Conservation (phyloP, 2,113 vertebrate species). For the Cisticola juncidis region DNA sequence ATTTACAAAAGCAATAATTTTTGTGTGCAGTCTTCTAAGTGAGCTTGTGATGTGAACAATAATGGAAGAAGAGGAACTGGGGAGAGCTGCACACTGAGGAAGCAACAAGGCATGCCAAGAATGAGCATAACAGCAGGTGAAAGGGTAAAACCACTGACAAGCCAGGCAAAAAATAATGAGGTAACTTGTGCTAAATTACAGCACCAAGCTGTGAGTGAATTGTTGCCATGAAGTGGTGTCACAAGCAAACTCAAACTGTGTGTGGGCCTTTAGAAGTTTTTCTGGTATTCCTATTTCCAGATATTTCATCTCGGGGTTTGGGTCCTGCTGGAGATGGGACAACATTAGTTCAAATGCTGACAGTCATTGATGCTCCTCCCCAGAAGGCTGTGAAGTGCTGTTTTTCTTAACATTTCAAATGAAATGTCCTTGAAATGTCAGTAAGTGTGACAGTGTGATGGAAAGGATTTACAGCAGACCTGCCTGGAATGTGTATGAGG, state of each 20-base stretch:
- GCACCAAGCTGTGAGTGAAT: not conserved
- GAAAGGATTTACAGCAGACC: slow-evolving; percentile 13
- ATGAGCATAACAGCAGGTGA: not conserved
- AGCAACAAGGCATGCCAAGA: not conserved
- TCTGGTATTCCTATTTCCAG: not conserved
- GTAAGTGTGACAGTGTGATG: not conserved
- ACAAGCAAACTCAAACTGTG: not conserved
- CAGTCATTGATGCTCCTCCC: not conserved
- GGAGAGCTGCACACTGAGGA: not conserved
- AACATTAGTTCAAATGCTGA: not conserved
- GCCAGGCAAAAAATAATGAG: not conserved
- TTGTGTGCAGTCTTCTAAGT: not conserved
- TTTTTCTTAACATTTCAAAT: not conserved
- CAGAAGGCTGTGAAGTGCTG: not conserved
- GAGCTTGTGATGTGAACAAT: not conserved
- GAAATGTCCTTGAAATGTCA: not conserved
- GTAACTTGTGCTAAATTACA: not conserved
- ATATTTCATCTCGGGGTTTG: not conserved
- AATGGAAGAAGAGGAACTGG: not conserved
- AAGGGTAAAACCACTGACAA: not conserved
- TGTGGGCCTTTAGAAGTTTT: not conserved
- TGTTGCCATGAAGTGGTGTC: not conserved
- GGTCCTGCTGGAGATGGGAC: not conserved
- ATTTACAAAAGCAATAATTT: not conserved
- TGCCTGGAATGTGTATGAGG: not conserved